These are phyloP conservation scores for Lutjanus campechanus DNA, from an alignment of 2,797 vertebrate species.

Conservation along the genomic window DNA sequence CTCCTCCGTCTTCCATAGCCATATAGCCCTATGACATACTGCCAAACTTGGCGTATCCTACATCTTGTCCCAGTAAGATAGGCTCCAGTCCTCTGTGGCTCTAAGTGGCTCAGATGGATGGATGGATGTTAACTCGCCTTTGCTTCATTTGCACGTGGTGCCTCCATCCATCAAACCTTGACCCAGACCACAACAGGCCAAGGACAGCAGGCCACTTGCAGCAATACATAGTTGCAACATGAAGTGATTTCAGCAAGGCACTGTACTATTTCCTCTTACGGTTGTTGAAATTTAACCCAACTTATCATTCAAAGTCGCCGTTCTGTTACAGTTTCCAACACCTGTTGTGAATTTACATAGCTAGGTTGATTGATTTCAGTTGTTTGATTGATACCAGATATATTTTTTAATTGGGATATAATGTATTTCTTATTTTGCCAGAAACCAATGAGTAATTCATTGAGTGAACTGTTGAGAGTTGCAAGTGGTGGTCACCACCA, in stretches of 20 bases:
- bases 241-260: constrained; percentile 2
- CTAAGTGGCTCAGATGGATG: constrained; percentile 48
- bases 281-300: not conserved
- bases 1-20: not conserved
- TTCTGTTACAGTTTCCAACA: too few relatives aligned
- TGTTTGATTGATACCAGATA: not conserved
- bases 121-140: constrained; percentile 34
- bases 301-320: not conserved
- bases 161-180: constrained; percentile 38
- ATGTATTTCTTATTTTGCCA: not conserved
- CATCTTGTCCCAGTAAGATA: not conserved
- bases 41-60: not conserved
- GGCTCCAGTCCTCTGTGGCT: constrained; percentile 18
- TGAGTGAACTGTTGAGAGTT: not conserved
- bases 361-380: not conserved
- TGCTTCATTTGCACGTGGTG: constrained; percentile 38
- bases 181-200: not conserved
- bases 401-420: too few relatives aligned
- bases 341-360: not conserved
- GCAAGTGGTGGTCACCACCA: not conserved
- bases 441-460: not conserved
- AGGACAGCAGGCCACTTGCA: not conserved
- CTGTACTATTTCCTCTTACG: not conserved
- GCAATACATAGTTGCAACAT: not conserved
- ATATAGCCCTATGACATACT: too few relatives aligned